Evolutionary conservation across 2,888 invertebrate genomes (phyloP).

Genomic region (Caenorhabditis afra): DNA sequence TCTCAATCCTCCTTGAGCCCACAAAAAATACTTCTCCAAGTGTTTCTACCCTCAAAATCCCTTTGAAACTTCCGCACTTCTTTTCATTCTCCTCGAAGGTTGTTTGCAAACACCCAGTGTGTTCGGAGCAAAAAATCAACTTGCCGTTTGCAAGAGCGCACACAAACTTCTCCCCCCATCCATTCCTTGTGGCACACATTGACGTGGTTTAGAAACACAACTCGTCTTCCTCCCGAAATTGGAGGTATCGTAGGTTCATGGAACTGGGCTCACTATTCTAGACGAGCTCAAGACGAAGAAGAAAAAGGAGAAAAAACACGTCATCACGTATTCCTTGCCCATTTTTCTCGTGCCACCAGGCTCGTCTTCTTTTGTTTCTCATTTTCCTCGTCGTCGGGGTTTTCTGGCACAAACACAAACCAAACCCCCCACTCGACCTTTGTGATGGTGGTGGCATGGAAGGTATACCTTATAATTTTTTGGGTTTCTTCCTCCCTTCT

Average conservation of each 20-base stretch:
- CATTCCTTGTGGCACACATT: too few species aligned
- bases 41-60: not conserved
- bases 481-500: not conserved
- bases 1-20: not conserved
- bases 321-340: not conserved
- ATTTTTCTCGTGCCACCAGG: not conserved
- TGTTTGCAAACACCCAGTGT: slow-evolving; percentile 5
- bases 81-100: not conserved
- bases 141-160: too few species aligned
- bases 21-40: not conserved
- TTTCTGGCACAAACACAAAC: slow-evolving; percentile 4
- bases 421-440: slow-evolving; percentile 52
- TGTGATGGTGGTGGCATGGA: not conserved
- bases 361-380: not conserved
- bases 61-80: not conserved
- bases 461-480: slow-evolving; percentile 11
- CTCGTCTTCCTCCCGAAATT: slow-evolving; percentile 5
- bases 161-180: too few species aligned
- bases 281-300: not conserved
- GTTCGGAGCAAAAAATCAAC: too few species aligned
- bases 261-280: not conserved
- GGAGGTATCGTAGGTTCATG: slow-evolving; percentile 17
- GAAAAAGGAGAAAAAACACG: not conserved
- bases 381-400: not conserved
- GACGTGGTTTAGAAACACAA: too few species aligned